These are phyloP conservation scores for Hartigia nigra DNA, from an alignment of 2,888 invertebrate genomes.

Conservation along the genomic window DNA sequence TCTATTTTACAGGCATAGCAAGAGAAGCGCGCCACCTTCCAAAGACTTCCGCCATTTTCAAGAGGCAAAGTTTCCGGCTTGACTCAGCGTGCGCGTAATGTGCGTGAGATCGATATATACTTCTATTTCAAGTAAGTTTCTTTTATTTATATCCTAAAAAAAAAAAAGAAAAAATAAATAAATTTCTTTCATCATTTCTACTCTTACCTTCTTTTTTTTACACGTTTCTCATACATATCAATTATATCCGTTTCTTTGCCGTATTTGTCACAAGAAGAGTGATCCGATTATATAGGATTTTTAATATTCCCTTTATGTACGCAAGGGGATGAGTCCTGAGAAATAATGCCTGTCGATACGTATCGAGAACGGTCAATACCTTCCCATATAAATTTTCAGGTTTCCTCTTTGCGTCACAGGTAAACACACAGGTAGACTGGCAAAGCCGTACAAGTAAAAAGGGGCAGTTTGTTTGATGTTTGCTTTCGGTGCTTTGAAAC, in stretches of 20 bases:
- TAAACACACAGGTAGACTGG: neutral
- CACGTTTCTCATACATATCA: neutral
- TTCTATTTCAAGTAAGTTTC: neutral
- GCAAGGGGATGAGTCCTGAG: neutral
- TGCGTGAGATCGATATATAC: neutral
- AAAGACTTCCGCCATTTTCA: neutral
- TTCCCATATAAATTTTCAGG: neutral
- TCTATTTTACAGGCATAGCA: neutral
- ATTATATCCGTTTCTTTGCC: neutral
- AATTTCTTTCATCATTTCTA: neutral
- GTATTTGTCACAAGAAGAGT: neutral
- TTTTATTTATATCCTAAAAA: neutral
- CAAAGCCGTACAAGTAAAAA: neutral
- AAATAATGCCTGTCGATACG: neutral
- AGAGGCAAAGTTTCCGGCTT: neutral
- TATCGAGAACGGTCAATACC: neutral
- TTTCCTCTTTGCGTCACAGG: too few relatives aligned
- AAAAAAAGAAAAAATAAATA: too few relatives aligned
- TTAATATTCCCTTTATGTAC: neutral
- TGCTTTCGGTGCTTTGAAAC: neutral
- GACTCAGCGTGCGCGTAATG: neutral
- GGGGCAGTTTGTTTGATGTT: neutral
- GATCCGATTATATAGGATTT: neutral
- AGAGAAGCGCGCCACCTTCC: neutral
- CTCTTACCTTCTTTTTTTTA: neutral